These are phyloP conservation scores for Drosophila melanica DNA, from an alignment of 1,140 invertebrate species.

Conservation along the genomic window DNA sequence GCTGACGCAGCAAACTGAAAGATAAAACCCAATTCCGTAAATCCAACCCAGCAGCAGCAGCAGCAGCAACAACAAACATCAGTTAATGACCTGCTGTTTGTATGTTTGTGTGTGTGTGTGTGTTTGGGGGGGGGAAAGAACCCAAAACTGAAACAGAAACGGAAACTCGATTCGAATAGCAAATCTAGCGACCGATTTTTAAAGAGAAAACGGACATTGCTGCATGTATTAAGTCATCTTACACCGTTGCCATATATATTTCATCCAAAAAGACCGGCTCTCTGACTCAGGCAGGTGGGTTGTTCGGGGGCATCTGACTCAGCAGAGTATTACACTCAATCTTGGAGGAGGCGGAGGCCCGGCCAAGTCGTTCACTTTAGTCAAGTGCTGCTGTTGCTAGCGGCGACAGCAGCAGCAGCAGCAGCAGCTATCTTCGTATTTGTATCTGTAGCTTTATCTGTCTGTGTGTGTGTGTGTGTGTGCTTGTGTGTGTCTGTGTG, in stretches of 20 bases:
- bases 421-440: slow-evolving; percentile 30
- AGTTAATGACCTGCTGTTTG: slow-evolving; percentile 4
- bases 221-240: slow-evolving; percentile 72
- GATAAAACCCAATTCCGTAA: slow-evolving; percentile 67
- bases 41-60: slow-evolving; percentile 42
- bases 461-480: slow-evolving; percentile 14
- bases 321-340: slow-evolving; percentile 46
- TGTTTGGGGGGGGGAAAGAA: background rate
- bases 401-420: slow-evolving; percentile 22
- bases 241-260: slow-evolving; percentile 20
- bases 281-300: slow-evolving; percentile 63
- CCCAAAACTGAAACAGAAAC: slow-evolving; percentile 1
- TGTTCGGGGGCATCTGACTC: slow-evolving; percentile 47
- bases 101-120: too few species aligned
- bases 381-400: slow-evolving; percentile 51
- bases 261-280: slow-evolving; percentile 67
- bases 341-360: slow-evolving; percentile 33
- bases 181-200: slow-evolving; percentile 40
- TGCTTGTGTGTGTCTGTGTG: slow-evolving; percentile 19
- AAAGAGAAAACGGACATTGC: slow-evolving; percentile 60
- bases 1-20: slow-evolving; percentile 43
- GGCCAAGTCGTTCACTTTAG: slow-evolving; percentile 50
- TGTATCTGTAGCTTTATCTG: slow-evolving; percentile 24
- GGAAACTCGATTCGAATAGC: slow-evolving; percentile 10
- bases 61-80: background rate